A percentile compares a stretch with the other conserved stretches of the same genome.
Conservation (phyloP, 2,113 vertebrate genomes). For the Hypocryptadius cinnamomeus region DNA sequence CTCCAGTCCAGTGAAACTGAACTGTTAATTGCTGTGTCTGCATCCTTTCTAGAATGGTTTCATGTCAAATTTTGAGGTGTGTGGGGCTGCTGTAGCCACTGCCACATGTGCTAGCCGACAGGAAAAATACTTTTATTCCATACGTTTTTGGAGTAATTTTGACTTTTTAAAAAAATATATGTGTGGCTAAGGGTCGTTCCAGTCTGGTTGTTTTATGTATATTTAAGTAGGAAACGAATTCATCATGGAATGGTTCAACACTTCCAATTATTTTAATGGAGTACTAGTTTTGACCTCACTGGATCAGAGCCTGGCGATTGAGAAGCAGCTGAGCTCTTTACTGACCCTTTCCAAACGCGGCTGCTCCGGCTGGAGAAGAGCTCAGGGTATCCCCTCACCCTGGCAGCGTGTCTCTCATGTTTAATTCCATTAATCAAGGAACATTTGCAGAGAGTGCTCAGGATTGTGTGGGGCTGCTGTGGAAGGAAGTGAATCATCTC, state of each 20-base stretch:
- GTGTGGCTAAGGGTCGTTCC: neutral
- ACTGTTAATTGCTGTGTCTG: neutral
- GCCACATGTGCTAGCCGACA: neutral
- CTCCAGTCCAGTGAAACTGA: neutral
- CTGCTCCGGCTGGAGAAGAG: neutral
- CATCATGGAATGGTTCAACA: constrained; percentile 38
- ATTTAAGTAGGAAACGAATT: constrained; percentile 41
- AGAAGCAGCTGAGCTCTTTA: neutral
- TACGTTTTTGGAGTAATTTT: neutral
- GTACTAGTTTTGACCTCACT: neutral
- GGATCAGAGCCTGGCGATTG: constrained; percentile 29
- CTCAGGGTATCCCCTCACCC: neutral
- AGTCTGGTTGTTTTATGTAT: neutral
- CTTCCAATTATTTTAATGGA: constrained; percentile 58
- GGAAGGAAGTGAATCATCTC: neutral
- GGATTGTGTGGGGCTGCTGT: neutral
- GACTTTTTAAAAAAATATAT: neutral
- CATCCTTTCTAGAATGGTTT: neutral
- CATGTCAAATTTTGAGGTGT: neutral
- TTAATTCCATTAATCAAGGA: neutral
- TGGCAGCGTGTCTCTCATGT: neutral
- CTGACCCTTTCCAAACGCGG: neutral
- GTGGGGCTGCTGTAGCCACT: neutral
- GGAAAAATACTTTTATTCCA: neutral
- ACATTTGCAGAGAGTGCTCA: neutral